phyloP scores from a whole-genome alignment of 2,797 vertebrate genomes.

The Sebastes dallii region DNA sequence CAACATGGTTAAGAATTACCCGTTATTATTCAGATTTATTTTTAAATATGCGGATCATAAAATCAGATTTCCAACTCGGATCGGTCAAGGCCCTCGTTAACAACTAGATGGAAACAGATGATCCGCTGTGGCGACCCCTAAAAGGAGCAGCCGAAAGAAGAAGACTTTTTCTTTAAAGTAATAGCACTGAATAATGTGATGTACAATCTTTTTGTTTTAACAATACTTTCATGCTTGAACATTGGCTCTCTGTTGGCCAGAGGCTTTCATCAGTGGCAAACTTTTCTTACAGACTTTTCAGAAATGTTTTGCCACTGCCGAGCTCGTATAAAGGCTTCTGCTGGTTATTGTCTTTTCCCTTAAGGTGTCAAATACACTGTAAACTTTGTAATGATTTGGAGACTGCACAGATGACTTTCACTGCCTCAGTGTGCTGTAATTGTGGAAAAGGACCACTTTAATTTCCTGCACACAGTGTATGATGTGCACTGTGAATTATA shows the following conservation, averaged over 20 bases:
- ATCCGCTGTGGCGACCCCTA: no score
- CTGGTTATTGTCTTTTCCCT: conserved; percentile 5
- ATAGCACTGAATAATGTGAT: neutral
- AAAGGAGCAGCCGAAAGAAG: no score
- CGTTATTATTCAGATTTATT: neutral
- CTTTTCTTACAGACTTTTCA: neutral
- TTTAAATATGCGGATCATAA: neutral
- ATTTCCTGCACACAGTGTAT: conserved; percentile 48
- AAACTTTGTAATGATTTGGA: conserved; percentile 4
- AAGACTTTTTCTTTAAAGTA: neutral
- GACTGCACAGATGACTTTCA: conserved; percentile 10
- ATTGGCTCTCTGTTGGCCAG: neutral
- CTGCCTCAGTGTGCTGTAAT: conserved; percentile 26
- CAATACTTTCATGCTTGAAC: neutral
- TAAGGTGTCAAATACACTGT: neutral
- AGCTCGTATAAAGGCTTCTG: neutral
- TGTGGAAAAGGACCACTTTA: conserved; percentile 30
- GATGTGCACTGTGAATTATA: conserved; percentile 16
- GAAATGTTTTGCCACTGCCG: neutral
- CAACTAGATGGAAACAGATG: no score
- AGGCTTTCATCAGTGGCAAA: neutral
- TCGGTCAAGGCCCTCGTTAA: no score
- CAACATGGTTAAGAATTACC: neutral
- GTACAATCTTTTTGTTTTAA: neutral
- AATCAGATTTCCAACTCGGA: no score